phyloP scores from a whole-genome alignment of 1,140 invertebrate species.

The Ptiloglossa arizonensis region DNA sequence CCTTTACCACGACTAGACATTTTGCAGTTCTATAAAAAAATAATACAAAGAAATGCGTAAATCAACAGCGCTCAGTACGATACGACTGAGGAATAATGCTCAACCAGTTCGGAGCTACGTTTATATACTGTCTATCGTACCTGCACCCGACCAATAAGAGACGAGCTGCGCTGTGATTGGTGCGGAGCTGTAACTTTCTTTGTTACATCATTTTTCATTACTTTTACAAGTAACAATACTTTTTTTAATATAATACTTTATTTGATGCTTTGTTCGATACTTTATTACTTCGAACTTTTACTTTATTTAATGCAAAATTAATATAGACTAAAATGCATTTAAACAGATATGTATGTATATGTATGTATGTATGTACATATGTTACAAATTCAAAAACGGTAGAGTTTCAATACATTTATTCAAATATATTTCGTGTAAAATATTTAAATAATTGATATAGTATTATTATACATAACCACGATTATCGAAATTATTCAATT shows the following conservation, averaged over 20 bases:
- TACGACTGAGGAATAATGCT: background rate
- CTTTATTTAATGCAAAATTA: background rate
- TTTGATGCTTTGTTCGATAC: background rate
- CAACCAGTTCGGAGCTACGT: fast-evolving
- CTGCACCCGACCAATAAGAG: background rate
- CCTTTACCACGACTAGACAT: constrained; percentile 82
- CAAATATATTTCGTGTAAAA: background rate
- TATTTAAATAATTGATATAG: background rate
- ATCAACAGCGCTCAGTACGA: fast-evolving
- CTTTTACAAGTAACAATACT: background rate
- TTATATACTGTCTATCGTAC: background rate
- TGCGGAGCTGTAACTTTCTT: background rate
- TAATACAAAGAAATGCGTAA: background rate
- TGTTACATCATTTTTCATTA: background rate
- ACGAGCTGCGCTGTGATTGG: background rate
- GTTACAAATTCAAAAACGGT: background rate
- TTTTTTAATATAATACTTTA: background rate
- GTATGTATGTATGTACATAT: background rate
- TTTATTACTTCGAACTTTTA: background rate
- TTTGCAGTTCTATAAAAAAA: constrained; percentile 21
- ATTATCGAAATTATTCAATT: no score
- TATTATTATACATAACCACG: background rate
- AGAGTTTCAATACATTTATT: background rate
- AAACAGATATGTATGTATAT: no score
- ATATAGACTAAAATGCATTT: background rate